Conservation (phyloP, 35 echinoderm and acorn worm genomes). For the Stichopus chloronotus region DNA sequence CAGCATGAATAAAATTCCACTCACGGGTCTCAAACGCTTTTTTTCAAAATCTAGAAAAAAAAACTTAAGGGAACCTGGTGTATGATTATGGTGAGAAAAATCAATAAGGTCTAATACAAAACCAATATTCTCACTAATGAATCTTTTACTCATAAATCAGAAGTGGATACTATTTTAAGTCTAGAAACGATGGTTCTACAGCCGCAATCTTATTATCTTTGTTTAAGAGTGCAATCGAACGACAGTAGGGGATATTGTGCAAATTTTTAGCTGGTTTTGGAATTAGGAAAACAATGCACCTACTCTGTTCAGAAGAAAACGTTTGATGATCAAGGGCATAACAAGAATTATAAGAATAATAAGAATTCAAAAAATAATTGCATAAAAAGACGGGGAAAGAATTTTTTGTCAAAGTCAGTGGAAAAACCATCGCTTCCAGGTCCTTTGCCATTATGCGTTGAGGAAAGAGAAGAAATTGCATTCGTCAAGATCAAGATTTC, state of each 20-base stretch:
- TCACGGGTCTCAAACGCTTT: neutral
- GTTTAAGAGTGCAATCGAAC: constrained; percentile 22
- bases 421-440: constrained; percentile 1
- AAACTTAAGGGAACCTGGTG: neutral
- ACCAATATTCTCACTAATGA: neutral
- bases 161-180: neutral
- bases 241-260: neutral
- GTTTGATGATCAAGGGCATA: neutral
- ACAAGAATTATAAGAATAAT: neutral
- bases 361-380: neutral
- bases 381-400: neutral
- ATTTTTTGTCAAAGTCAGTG: neutral
- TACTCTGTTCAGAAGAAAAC: neutral
- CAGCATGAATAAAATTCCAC: constrained; percentile 7
- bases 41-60: neutral
- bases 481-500: neutral
- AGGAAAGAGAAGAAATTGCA: neutral
- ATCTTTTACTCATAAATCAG: constrained; percentile 8
- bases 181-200: constrained; percentile 3
- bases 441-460: constrained; percentile 8
- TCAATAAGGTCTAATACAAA: neutral
- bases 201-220: constrained; percentile 1
- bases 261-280: neutral
- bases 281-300: neutral
- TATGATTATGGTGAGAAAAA: neutral